phyloP scores from a whole-genome alignment of 2,888 invertebrate species.

The Thumatha senex region DNA sequence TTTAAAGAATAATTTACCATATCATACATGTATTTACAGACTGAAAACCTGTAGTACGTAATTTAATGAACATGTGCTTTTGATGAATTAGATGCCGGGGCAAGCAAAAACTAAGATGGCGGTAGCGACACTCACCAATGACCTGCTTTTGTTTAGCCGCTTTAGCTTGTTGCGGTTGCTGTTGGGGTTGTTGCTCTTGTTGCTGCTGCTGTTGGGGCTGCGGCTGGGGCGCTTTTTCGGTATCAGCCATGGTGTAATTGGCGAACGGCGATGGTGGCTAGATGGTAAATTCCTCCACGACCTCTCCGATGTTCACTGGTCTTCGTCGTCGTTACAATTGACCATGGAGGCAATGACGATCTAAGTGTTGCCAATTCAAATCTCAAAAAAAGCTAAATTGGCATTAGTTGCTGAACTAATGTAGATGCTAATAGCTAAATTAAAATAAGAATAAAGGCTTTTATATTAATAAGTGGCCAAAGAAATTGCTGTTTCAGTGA shows the following conservation, averaged over 20 bases:
- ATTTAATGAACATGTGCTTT: conserved; percentile 69
- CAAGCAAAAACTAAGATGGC: conserved; percentile 76
- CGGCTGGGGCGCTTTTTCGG: conserved; percentile 93
- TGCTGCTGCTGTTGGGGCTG: conserved; percentile 86
- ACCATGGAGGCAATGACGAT: background rate
- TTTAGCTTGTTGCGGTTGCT: conserved; percentile 84
- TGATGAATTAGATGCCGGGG: conserved; percentile 58
- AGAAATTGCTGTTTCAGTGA: no score
- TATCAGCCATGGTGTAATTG: conserved; percentile 97
- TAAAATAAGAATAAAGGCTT: no score
- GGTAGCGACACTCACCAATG: conserved; percentile 88
- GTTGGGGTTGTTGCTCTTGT: conserved; percentile 85
- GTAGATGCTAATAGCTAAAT: no score
- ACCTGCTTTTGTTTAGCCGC: conserved; percentile 93
- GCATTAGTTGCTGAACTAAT: no score
- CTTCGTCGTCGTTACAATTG: conserved; percentile 78
- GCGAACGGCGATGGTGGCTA: conserved; percentile 89
- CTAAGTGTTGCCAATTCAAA: background rate
- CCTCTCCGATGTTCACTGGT: conserved; percentile 89
- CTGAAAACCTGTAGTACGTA: conserved; percentile 20
- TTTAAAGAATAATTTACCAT: conserved; percentile 1
- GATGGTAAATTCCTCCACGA: conserved; percentile 90
- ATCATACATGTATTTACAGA: background rate
- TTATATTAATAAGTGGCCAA: no score
- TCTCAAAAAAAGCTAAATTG: no score